Base-by-base conservation (phyloP, 2,888 invertebrate genomes). In the Nebria brevicollis region DNA sequence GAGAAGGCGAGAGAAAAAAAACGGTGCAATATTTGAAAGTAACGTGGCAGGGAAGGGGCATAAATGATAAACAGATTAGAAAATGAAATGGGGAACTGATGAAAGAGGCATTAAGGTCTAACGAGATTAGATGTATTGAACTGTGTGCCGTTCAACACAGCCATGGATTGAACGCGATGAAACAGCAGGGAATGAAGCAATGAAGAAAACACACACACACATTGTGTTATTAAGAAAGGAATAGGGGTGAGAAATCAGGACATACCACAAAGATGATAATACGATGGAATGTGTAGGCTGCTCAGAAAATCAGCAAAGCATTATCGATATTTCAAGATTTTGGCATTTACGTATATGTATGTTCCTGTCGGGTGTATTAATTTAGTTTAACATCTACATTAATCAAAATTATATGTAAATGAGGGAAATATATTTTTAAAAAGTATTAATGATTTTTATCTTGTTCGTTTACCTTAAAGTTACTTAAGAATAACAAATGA, bases 51-150 rank as follows among this genome's bases (percentile, higher is more conserved):
- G 54, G 2, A 13, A 82, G 83, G 84, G 84, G 34, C 64, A 72
- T 83, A 85, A 86, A 85, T 86, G 85, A 87, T 88, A 88, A 88
- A 88, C 88, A 88, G 88, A 88, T 88, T 88, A 88, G 87, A 86
- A 87, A 87, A 86, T 85, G 86, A 86, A 88, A 88, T 87, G 86
- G 87, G 86, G 85, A 86, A 86, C 86, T 87, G 87, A 87, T 86
- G 87, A 86, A 82, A 87, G 86, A 87, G 87, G 87, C 87, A 87
- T 88, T 88, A 88, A 86, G 85, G 84, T 85, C 86, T 88, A 87
- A 88, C 87, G 84, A 87, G 88, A 88, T 88, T 88, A 87, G 81
- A 81, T 73, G 77, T 77, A 81, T 81, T 66, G 77, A 15, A 72
- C 42, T 20, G 64, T 34, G 54, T 7, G 77, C 26, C 54, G 43